Base-by-base conservation (phyloP, 2,888 invertebrate genomes). In the Patella pellucida region DNA sequence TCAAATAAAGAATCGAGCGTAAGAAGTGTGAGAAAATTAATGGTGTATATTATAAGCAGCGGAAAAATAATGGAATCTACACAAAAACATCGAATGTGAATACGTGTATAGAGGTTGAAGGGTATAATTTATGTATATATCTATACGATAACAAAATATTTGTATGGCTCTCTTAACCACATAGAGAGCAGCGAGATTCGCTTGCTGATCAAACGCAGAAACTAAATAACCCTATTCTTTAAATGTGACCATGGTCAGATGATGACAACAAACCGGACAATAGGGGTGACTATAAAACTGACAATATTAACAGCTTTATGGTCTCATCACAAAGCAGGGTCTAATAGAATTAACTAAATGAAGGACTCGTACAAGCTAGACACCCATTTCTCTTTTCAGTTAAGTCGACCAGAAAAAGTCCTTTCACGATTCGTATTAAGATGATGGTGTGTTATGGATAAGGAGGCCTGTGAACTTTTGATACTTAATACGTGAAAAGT, bases 231-330 rank as follows among this genome's bases (percentile, higher is more conserved):
- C 23, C 62, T 62, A 19, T 62, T 62, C 19, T 23, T 19, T 23
- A 23, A 62, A 23, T 23, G 19, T 62, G 62, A 62, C 62, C 62
- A 62, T 62, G 62, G 62, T n/a, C 19, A 62, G 19, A 23, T 62
- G 62, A 23, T 62, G 62, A 62, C 62, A 62, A 62, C 62, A 23
- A 62, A 23, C 11, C 23, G 23, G 62, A 62, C 62, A 62, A 62
- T 62, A 23, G 19, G 11, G 23, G 19, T 62, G 62, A 23, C 62
- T 23, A 62, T 62, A 23, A 62, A 62, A 62, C 23, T 62, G 62
- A 62, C 62, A 62, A 62, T 23, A 62, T 62, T 62, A 19, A 62
- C 62, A 62, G 62, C 62, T 62, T 62, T 62, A 62, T 62, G 62
- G 62, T 14, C 62, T 23, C 15, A n/a, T 19, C 19, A 62, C 62